A percentile compares a stretch with the other conserved stretches of the same genome.
Conservation (phyloP, 2,888 invertebrate species). For the Zaprionus lineosus region DNA sequence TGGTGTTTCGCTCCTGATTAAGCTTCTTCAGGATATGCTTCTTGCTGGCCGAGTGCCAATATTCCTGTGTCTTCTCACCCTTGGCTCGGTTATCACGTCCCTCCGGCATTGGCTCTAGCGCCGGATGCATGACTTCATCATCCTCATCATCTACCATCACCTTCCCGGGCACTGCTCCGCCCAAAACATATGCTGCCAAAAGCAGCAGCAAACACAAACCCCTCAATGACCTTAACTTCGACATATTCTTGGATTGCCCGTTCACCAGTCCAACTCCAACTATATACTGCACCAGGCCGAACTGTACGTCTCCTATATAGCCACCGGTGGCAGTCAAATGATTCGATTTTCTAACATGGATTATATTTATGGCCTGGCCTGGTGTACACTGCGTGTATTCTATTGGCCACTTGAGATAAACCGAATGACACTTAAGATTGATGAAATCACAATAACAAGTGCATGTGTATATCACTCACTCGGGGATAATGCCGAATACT, state of each 20-base stretch:
- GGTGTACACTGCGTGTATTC: constrained; percentile 33
- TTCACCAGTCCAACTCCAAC: constrained; percentile 32
- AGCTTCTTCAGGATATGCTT: constrained; percentile 71
- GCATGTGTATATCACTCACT: not conserved
- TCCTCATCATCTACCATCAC: constrained; percentile 20
- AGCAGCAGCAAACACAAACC: constrained; percentile 22
- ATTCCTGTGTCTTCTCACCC: constrained; percentile 57
- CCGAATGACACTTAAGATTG: constrained; percentile 58
- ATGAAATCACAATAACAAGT: constrained; percentile 30
- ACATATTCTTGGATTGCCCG: constrained; percentile 22
- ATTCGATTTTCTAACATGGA: not conserved
- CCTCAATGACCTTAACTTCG: constrained; percentile 12
- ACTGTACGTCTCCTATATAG: constrained; percentile 56
- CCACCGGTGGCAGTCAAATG: constrained; percentile 13
- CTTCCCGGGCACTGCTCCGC: constrained; percentile 52
- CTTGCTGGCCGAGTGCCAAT: constrained; percentile 68
- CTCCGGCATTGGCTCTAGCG: constrained; percentile 6
- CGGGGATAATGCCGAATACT: not conserved
- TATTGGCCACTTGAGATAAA: constrained; percentile 48
- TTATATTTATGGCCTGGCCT: constrained; percentile 45
- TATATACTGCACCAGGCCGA: constrained; percentile 41
- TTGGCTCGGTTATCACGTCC: not conserved
- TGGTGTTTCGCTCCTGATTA: constrained; percentile 71
- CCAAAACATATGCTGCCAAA: constrained; percentile 23
- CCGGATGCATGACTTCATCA: constrained; percentile 71